Conservation (phyloP, 2,797 vertebrate species). For the Phataginus tricuspis region DNA sequence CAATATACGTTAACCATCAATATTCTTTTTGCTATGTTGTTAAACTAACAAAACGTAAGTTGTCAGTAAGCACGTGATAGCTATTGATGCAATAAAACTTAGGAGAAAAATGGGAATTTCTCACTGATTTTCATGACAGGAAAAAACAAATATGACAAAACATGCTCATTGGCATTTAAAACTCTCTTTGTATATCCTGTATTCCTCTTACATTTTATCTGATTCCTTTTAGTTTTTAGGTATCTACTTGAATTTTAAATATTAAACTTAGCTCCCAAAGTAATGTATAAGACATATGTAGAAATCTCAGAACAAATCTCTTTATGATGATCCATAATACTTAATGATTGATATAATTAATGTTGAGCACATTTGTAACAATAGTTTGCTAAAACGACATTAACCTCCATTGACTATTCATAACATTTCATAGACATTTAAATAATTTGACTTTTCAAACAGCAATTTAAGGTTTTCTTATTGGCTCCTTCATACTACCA, state of each 20-base stretch:
- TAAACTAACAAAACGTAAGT: not conserved
- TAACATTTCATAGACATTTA: not conserved
- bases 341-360: not conserved
- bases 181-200: not conserved
- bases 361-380: not conserved
- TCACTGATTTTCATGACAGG: not conserved
- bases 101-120: not conserved
- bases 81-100: not conserved
- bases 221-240: not conserved
- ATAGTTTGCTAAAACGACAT: not conserved
- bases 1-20: not conserved
- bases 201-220: not conserved
- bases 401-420: not conserved
- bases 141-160: not conserved
- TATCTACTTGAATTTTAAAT: not conserved
- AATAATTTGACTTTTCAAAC: not conserved
- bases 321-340: not conserved
- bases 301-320: not conserved
- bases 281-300: not conserved
- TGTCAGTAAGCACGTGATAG: not conserved
- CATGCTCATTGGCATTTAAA: not conserved
- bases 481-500: not conserved
- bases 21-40: slow-evolving; percentile 37
- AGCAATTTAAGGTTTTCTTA: not conserved
- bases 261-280: not conserved